Percentiles rank a stretch among this genome's conserved stretches.
phyloP scores from a whole-genome alignment of 2,888 invertebrate genomes.

The Lysandra bellargus region DNA sequence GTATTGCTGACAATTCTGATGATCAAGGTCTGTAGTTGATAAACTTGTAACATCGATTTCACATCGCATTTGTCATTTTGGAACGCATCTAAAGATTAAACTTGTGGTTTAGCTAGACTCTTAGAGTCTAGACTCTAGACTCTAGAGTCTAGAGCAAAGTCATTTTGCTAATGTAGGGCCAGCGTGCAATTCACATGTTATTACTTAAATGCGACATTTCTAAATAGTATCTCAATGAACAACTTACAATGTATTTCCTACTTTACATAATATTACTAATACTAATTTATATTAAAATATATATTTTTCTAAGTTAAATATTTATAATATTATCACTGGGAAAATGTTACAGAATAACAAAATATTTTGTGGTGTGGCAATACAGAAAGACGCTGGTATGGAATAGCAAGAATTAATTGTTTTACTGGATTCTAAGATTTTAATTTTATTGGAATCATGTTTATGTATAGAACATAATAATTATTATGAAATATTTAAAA shows the following conservation, averaged over 20 bases:
- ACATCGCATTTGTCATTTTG: neutral
- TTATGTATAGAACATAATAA: neutral
- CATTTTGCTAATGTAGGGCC: neutral
- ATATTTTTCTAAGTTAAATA: neutral
- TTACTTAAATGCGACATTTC: neutral
- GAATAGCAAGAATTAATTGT: neutral
- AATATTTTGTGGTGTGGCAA: neutral
- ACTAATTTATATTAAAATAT: neutral
- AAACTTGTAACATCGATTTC: too few species aligned
- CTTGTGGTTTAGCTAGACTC: too few species aligned
- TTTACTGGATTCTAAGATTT: neutral
- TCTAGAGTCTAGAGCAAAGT: neutral
- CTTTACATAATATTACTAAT: constrained; percentile 2
- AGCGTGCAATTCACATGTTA: neutral
- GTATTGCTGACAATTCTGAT: too few species aligned
- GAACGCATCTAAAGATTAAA: neutral
- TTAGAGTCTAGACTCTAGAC: too few species aligned
- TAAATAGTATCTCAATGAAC: neutral
- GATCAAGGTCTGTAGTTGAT: too few species aligned
- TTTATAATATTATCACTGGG: neutral
- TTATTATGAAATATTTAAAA: neutral
- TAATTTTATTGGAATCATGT: neutral
- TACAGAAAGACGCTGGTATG: neutral
- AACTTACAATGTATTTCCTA: neutral
- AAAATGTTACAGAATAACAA: neutral